A percentile compares a stretch with the other conserved stretches of the same genome.
phyloP scores from a whole-genome alignment of 2,113 vertebrate genomes.

The Scytalopus superciliaris region DNA sequence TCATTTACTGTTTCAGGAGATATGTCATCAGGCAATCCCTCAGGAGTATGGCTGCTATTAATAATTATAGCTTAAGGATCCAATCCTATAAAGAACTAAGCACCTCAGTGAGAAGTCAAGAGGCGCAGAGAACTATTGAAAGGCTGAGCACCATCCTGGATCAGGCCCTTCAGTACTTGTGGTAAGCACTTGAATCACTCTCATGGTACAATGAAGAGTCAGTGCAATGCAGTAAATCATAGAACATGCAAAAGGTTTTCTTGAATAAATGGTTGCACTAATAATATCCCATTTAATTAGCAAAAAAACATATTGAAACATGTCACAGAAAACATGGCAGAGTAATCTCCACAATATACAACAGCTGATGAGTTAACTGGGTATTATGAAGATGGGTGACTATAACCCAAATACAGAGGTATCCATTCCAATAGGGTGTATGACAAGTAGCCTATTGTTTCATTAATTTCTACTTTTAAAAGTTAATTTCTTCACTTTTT shows the following conservation, averaged over 20 bases:
- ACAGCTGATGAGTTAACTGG: slow-evolving; percentile 42
- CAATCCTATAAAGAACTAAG: slow-evolving; percentile 57
- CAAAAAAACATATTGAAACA: slow-evolving; percentile 19
- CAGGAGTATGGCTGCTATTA: slow-evolving; percentile 51
- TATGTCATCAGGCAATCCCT: slow-evolving; percentile 40
- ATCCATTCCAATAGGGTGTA: slow-evolving; percentile 38
- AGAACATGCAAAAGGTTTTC: slow-evolving; percentile 7
- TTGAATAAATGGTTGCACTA: slow-evolving; percentile 44
- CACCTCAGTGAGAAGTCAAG: slow-evolving; percentile 58
- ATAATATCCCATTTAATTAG: slow-evolving; percentile 59
- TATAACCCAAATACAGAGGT: slow-evolving; percentile 35
- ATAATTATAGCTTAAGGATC: slow-evolving; percentile 67
- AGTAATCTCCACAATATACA: background rate
- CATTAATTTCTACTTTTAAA: slow-evolving; percentile 76
- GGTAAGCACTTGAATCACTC: slow-evolving; percentile 53
- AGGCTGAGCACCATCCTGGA: slow-evolving; percentile 57
- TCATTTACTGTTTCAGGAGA: slow-evolving; percentile 46
- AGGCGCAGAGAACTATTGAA: slow-evolving; percentile 61
- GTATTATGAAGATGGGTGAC: slow-evolving; percentile 33
- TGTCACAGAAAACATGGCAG: slow-evolving; percentile 4
- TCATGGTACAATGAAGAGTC: slow-evolving; percentile 39
- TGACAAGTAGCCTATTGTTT: slow-evolving; percentile 66
- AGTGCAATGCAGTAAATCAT: slow-evolving; percentile 18
- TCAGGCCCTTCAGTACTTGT: slow-evolving; percentile 59
- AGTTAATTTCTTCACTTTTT: slow-evolving; percentile 82